These are phyloP conservation scores for Hormaphis cornu DNA, from an alignment of 1,140 invertebrate genomes.

Conservation along the genomic window DNA sequence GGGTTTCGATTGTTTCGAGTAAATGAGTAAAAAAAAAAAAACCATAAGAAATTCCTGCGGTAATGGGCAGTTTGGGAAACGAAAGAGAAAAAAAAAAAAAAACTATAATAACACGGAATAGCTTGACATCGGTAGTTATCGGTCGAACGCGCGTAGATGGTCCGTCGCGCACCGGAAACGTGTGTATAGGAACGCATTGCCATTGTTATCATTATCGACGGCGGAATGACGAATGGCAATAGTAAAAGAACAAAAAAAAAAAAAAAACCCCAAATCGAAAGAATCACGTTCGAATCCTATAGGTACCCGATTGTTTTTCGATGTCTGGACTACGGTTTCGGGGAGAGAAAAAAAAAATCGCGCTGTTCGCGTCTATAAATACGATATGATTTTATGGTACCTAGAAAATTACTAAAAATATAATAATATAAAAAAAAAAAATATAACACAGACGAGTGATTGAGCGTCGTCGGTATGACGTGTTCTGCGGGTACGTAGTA, in stretches of 20 bases:
- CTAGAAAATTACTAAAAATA: background rate
- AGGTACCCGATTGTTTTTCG: background rate
- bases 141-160: no score
- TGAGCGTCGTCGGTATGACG: background rate
- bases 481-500: background rate
- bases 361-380: background rate
- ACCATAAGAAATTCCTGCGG: no score
- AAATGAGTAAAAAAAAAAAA: no score
- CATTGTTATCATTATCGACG: background rate
- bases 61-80: no score
- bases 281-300: slow-evolving; percentile 25
- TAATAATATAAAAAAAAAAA: background rate
- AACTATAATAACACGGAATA: background rate
- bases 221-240: background rate
- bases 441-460: background rate
- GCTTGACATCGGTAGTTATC: background rate
- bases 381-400: background rate
- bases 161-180: slow-evolving; percentile 16
- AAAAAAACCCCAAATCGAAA: background rate
- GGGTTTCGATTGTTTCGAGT: no score
- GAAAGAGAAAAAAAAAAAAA: background rate
- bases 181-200: no score
- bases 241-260: background rate
- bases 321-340: slow-evolving; percentile 9
- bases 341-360: background rate